Evolutionary conservation across 2,113 vertebrate species (phyloP).

Genomic region (Connochaetes taurinus): DNA sequence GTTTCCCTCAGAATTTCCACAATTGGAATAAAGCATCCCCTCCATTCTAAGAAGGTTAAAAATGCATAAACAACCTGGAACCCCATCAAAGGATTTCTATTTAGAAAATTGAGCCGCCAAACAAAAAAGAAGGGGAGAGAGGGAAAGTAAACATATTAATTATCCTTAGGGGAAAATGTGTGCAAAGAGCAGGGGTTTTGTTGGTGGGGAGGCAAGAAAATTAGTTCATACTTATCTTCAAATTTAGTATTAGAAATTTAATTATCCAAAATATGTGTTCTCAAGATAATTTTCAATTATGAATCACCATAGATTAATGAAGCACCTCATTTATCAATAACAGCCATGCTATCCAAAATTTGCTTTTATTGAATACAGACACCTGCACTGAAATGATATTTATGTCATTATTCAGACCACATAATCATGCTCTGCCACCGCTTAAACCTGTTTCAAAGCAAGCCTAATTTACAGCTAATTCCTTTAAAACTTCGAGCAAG

Average conservation of each 20-base stretch:
- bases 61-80: slow-evolving; percentile 44
- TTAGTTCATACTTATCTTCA: slow-evolving; percentile 31
- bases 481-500: slow-evolving; percentile 39
- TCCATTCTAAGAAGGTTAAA: background rate
- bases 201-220: slow-evolving; percentile 36
- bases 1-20: slow-evolving; percentile 49
- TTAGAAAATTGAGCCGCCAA: background rate
- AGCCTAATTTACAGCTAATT: slow-evolving; percentile 33
- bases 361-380: slow-evolving; percentile 69
- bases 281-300: slow-evolving; percentile 43
- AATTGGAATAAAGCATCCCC: slow-evolving; percentile 56
- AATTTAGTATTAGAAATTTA: slow-evolving; percentile 52
- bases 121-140: background rate
- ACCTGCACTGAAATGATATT: slow-evolving; percentile 65
- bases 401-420: background rate
- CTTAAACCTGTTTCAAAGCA: slow-evolving; percentile 34
- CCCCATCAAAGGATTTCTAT: slow-evolving; percentile 38
- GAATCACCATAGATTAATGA: slow-evolving; percentile 44
- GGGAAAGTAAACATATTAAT: slow-evolving; percentile 50
- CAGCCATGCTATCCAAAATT: slow-evolving; percentile 32
- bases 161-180: slow-evolving; percentile 50
- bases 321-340: slow-evolving; percentile 52
- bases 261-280: background rate
- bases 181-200: slow-evolving; percentile 7
- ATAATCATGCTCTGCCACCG: slow-evolving; percentile 41